phyloP scores from a whole-genome alignment of 2,113 vertebrate species.

The Anseranas semipalmata region DNA sequence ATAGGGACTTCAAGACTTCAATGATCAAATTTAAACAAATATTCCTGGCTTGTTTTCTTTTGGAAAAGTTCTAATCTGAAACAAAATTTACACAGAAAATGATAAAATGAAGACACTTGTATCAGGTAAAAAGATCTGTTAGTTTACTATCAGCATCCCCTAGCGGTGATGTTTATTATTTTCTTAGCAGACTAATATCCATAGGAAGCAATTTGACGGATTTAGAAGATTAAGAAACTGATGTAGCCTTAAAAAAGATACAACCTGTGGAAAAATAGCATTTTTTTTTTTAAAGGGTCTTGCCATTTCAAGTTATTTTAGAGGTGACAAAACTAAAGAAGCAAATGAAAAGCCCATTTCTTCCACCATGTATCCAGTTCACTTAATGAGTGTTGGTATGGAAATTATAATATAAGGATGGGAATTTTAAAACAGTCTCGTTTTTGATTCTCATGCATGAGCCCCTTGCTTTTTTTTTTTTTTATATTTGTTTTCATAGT shows the following conservation, averaged over 20 bases:
- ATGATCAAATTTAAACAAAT: background rate
- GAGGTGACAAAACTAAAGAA: background rate
- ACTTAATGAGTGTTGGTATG: background rate
- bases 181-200: background rate
- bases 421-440: background rate
- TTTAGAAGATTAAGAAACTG: background rate
- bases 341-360: fast-evolving
- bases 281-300: background rate
- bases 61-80: background rate
- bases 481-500: background rate
- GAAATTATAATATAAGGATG: background rate
- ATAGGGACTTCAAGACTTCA: background rate
- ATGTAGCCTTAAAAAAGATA: background rate
- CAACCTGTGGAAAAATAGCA: fast-evolving
- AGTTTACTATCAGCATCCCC: slow-evolving; percentile 65
- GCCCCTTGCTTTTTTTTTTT: fast-evolving
- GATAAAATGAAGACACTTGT: fast-evolving
- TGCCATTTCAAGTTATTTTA: background rate
- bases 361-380: background rate
- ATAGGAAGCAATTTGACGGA: background rate
- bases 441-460: background rate
- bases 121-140: background rate
- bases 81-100: background rate
- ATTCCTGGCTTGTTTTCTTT: background rate
- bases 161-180: slow-evolving; percentile 55